Evolutionary conservation across 2,888 invertebrate genomes (phyloP).

Genomic region (Sarcophaga subvicina): DNA sequence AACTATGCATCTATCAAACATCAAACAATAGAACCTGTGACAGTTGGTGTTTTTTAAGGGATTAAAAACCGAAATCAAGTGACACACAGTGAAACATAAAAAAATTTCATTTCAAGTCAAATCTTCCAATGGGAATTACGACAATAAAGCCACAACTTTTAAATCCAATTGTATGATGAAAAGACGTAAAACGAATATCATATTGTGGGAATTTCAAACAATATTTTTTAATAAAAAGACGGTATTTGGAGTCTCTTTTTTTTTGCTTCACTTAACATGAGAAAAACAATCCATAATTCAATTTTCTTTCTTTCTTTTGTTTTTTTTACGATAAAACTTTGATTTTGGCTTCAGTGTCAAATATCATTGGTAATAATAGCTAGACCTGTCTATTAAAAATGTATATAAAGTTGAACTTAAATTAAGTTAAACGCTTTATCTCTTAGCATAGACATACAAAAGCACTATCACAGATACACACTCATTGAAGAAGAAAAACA

Average conservation of each 20-base stretch:
- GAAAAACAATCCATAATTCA: neutral
- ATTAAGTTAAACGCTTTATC: slow-evolving; percentile 62
- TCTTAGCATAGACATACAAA: neutral
- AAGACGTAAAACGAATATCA: neutral
- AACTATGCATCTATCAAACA: neutral
- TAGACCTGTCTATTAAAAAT: neutral
- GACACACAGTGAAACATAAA: slow-evolving; percentile 26
- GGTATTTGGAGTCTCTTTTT: neutral
- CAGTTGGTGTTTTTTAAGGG: slow-evolving; percentile 43
- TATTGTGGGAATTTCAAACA: neutral
- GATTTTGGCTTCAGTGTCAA: slow-evolving; percentile 50
- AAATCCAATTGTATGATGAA: neutral
- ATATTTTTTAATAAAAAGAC: neutral
- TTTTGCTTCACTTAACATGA: neutral
- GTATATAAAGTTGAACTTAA: slow-evolving; percentile 46
- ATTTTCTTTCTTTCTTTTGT: neutral
- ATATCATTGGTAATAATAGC: neutral
- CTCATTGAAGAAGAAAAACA: too few species aligned
- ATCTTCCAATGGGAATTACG: neutral
- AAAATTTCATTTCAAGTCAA: slow-evolving; percentile 18
- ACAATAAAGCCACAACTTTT: neutral
- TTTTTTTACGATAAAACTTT: neutral
- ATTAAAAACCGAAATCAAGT: slow-evolving; percentile 56
- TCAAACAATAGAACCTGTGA: slow-evolving; percentile 57
- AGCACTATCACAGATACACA: neutral